Conservation (phyloP, 1,140 invertebrate species). For the Achatina immaculata region DNA sequence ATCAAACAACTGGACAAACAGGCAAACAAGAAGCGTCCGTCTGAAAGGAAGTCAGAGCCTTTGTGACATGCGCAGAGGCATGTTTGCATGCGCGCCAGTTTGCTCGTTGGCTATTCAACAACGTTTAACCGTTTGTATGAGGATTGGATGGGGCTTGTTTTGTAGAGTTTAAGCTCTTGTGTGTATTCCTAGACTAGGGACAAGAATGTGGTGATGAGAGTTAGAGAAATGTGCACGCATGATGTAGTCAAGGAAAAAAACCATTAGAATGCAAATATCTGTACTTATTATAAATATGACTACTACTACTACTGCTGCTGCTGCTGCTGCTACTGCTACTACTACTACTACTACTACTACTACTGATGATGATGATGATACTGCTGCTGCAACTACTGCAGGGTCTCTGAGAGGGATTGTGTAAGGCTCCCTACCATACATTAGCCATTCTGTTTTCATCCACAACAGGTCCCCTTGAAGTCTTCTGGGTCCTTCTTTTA, state of each 20-base stretch:
- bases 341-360: background rate
- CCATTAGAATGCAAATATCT: too few relatives aligned
- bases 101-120: background rate
- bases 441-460: too few relatives aligned
- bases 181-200: too few relatives aligned
- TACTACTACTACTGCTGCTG: background rate
- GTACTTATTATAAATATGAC: background rate
- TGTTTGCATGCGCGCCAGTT: background rate
- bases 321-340: slow-evolving; percentile 3
- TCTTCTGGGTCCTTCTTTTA: too few relatives aligned
- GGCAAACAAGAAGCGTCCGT: slow-evolving; percentile 2
- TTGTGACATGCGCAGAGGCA: background rate
- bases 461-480: too few relatives aligned
- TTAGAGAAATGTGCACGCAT: too few relatives aligned
- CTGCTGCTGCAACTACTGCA: background rate
- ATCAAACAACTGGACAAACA: slow-evolving; percentile 8
- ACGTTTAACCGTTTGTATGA: background rate
- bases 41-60: background rate
- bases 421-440: too few relatives aligned
- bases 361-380: too few relatives aligned
- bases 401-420: too few relatives aligned
- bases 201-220: too few relatives aligned
- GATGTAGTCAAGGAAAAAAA: too few relatives aligned
- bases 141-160: background rate
- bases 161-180: too few relatives aligned